These are phyloP conservation scores for Empidonax traillii DNA, from an alignment of 2,113 vertebrate species.

Conservation along the genomic window DNA sequence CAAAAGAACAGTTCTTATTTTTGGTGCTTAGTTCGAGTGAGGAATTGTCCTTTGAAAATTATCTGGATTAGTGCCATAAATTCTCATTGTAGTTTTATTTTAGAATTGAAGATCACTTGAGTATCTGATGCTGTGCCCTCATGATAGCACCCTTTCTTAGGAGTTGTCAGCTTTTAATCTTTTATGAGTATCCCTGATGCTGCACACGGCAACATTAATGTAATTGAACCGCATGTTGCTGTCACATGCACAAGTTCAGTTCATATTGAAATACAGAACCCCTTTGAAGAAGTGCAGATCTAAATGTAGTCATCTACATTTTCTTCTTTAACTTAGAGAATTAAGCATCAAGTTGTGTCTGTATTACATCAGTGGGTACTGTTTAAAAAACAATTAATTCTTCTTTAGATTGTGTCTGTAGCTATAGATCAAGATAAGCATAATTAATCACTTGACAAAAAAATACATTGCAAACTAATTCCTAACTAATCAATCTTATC, in stretches of 20 bases:
- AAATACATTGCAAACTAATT: not conserved
- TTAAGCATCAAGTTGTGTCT: not conserved
- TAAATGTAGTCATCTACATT: not conserved
- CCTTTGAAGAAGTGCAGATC: not conserved
- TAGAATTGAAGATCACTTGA: not conserved
- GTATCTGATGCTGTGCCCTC: not conserved
- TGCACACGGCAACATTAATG: not conserved
- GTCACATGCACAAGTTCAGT: not conserved
- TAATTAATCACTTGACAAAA: conserved; percentile 12
- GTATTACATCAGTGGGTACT: not conserved
- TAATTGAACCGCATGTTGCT: not conserved
- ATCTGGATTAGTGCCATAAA: not conserved
- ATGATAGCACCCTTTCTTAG: not conserved
- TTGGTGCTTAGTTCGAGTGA: not conserved
- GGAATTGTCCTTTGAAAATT: not conserved
- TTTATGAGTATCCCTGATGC: not conserved
- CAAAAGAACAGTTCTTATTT: not conserved
- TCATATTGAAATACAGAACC: not conserved
- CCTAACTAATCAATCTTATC: conserved; percentile 15
- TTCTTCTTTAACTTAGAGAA: not conserved
- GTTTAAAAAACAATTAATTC: not conserved
- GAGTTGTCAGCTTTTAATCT: not conserved
- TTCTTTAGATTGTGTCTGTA: not conserved
- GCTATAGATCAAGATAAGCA: conserved; percentile 4
- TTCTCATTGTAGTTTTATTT: not conserved